Base-by-base conservation (phyloP, 1,140 invertebrate genomes). In the Eufriesea mexicana region DNA sequence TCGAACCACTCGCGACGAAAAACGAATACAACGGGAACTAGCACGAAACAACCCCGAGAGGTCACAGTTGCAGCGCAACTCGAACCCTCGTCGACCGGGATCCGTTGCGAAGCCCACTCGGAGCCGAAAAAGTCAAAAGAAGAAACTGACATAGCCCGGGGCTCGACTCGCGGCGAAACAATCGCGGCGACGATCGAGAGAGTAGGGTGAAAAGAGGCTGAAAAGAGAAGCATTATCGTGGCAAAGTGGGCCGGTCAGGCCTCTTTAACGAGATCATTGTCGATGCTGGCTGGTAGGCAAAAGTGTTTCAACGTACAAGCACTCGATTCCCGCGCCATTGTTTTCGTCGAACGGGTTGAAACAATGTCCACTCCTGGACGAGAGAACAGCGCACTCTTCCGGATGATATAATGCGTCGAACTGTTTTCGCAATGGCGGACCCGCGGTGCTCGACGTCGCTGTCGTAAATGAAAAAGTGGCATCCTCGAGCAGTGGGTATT, bases 151-250 rank as follows among this genome's bases (percentile, higher is more conserved):
- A 84, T 62, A 55, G 45, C 42, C 14, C 47, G 72, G 57, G 61
- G 25, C 51, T 66, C 18, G 51, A 51, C 49, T 62, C 61, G 9
- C 12, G 20, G 51, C n/a, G 49, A 82, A 76, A 76, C 79, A 82
- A 81, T 57, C 47, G 54, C 23, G 8, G 45, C 55, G 47, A 57
- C 1, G 45, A 61, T 62, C 42, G 45, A 51, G 18, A 64, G 67
- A 57, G n/a, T 67, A 72, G 45, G 80, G 85, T 88, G 73, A 81
- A 89, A 90, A 86, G 84, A 73, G 88, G 86, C 5, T 25, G 42
- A 57, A 67, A 80, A 85, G 67, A 83, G 83, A 79, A n/a, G 84
- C 68, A 77, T 85, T 85, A 85, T 72, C 84, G 84, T 14, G 18
- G n/a, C 74, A 72, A 77, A 85, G 79, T 76, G 73, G 66, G 55